These are phyloP conservation scores for Kryptolebias ocellatus DNA, from an alignment of 2,797 vertebrate genomes.

Conservation along the genomic window DNA sequence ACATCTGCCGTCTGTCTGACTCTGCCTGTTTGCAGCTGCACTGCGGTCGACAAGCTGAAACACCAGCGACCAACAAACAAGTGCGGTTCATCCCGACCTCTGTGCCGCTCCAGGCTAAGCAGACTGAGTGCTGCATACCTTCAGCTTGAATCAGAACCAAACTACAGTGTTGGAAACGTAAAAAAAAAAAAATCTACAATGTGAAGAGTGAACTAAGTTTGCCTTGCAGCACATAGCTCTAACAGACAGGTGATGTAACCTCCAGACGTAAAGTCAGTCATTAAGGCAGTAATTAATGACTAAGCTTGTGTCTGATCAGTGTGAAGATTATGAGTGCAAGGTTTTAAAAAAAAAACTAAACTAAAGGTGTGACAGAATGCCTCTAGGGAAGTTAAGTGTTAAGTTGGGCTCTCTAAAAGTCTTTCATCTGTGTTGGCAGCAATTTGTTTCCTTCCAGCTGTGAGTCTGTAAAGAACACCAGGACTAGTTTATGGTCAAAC, in stretches of 20 bases:
- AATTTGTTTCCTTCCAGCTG: constrained; percentile 73
- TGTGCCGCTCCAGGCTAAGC: constrained; percentile 17
- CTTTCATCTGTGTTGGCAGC: constrained; percentile 68
- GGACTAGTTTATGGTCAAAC: constrained; percentile 28
- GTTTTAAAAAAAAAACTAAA: constrained; percentile 20
- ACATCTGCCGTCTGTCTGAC: constrained; percentile 67
- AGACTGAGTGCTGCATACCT: constrained; percentile 21
- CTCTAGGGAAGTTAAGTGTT: constrained; percentile 33
- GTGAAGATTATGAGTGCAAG: constrained; percentile 22
- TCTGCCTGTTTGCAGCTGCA: constrained; percentile 59
- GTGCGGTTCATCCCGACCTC: constrained; percentile 17
- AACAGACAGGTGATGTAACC: constrained; percentile 26
- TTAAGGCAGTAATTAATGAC: constrained; percentile 1
- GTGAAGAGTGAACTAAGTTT: no score
- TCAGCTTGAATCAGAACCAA: constrained; percentile 27
- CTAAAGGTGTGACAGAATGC: constrained; percentile 53
- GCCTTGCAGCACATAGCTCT: not conserved
- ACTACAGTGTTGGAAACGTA: constrained; percentile 6
- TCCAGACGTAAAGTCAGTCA: constrained; percentile 17
- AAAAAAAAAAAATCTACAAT: not conserved
- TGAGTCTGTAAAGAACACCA: constrained; percentile 53
- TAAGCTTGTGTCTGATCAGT: constrained; percentile 25
- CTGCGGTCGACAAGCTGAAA: constrained; percentile 24
- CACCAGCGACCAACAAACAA: constrained; percentile 50
- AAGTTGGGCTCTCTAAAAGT: constrained; percentile 20